A percentile compares a stretch with the other conserved stretches of the same genome.
phyloP scores from a whole-genome alignment of 2,888 invertebrate species.

The Xanthorhoe spadicearia region DNA sequence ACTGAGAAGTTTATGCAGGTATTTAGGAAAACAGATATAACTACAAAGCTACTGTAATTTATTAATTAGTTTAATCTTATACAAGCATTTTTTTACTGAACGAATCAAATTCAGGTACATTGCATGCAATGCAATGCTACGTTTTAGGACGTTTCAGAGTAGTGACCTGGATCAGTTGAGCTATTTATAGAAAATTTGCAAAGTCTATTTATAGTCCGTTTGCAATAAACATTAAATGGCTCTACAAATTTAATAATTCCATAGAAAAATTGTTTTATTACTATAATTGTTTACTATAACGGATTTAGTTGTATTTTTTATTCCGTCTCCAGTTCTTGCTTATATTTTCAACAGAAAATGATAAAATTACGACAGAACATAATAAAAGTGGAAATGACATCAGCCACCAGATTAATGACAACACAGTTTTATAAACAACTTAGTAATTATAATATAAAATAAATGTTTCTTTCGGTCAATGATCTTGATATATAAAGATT shows the following conservation, averaged over 20 bases:
- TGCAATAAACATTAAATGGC: background rate
- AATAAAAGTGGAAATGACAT: constrained; percentile 3
- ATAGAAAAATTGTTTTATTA: background rate
- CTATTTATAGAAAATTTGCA: background rate
- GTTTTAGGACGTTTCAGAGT: background rate
- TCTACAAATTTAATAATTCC: background rate
- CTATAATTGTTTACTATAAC: too few species aligned
- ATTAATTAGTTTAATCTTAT: too few species aligned
- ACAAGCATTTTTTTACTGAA: background rate
- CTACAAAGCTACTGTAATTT: too few species aligned
- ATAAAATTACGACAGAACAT: background rate
- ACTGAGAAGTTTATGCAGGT: too few species aligned
- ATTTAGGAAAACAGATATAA: too few species aligned
- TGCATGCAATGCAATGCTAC: background rate
- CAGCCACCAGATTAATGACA: background rate
- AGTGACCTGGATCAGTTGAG: constrained; percentile 1
- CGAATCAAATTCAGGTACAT: background rate
- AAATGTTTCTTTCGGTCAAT: constrained; percentile 9
- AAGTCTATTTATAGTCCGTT: background rate
- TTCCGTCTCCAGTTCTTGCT: background rate
- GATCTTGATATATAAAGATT: background rate
- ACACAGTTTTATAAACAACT: constrained; percentile 16
- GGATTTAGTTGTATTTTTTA: background rate
- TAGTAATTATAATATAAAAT: background rate
- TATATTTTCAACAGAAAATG: background rate